These are phyloP conservation scores for Cynodonichthys magdalenae DNA, from an alignment of 2,797 vertebrate species.

Conservation along the genomic window DNA sequence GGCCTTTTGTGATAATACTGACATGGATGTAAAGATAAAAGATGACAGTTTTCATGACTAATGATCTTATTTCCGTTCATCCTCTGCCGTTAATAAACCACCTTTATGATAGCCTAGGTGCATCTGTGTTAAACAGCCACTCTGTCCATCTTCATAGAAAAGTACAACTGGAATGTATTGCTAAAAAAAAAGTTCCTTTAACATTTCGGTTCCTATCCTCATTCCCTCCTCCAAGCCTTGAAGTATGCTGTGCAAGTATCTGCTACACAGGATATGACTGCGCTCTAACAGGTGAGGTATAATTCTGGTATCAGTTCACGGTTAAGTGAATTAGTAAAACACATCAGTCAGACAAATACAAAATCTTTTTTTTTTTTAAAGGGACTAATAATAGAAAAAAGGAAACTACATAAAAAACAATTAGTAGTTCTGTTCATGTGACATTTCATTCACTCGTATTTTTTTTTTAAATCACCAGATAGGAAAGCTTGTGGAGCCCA, in stretches of 20 bases:
- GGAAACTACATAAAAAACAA: conserved; percentile 69
- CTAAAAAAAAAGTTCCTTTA: conserved; percentile 53
- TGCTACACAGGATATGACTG: conserved; percentile 73
- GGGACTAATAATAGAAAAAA: conserved; percentile 71
- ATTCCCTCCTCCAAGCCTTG: conserved; percentile 69
- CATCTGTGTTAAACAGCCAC: conserved; percentile 25
- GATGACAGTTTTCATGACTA: conserved; percentile 29
- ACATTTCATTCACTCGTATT: conserved; percentile 69
- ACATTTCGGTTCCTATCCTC: conserved; percentile 37
- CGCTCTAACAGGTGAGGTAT: conserved; percentile 75
- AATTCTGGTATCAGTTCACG: conserved; percentile 70
- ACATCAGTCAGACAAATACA: conserved; percentile 78
- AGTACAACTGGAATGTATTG: conserved; percentile 59
- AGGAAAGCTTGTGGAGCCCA: conserved; percentile 84
- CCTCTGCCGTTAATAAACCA: conserved; percentile 27
- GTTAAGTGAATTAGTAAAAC: conserved; percentile 81
- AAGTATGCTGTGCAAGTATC: conserved; percentile 79
- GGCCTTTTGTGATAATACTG: conserved; percentile 16
- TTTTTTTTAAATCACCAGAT: conserved; percentile 70
- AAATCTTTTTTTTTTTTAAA: conserved; percentile 65
- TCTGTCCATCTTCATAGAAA: conserved; percentile 35
- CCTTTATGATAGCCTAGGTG: conserved; percentile 33
- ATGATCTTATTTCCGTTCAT: conserved; percentile 30
- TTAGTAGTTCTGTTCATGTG: conserved; percentile 83
- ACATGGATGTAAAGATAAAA: conserved; percentile 27